Conservation (phyloP, 2,113 vertebrate genomes). For the Strix aluco region DNA sequence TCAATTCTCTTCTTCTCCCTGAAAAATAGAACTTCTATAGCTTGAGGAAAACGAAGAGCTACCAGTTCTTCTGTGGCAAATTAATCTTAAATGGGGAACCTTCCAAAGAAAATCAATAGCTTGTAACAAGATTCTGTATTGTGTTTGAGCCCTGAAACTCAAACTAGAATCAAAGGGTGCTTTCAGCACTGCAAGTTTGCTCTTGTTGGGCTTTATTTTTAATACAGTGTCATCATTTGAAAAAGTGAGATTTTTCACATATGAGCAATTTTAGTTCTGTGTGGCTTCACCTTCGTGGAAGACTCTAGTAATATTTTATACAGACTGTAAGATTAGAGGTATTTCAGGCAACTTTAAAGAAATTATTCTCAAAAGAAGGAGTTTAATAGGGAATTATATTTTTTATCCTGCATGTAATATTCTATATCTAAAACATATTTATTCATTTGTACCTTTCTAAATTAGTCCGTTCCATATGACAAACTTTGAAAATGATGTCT, state of each 20-base stretch:
- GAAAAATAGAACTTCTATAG: conserved; percentile 6
- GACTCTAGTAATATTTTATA: not conserved
- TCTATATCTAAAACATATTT: not conserved
- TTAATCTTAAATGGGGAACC: conserved; percentile 48
- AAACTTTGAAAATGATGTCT: not conserved
- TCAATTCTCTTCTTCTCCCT: conserved; percentile 25
- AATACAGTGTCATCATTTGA: not conserved
- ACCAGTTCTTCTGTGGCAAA: conserved; percentile 24
- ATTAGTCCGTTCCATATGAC: not conserved
- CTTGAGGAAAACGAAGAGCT: conserved; percentile 15
- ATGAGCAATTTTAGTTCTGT: not conserved
- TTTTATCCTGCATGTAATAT: not conserved
- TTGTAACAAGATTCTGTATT: conserved; percentile 14
- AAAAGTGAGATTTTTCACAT: not conserved
- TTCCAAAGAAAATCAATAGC: conserved; percentile 44
- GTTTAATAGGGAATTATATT: not conserved
- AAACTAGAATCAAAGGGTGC: not conserved
- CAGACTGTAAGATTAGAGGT: not conserved
- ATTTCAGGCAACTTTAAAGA: not conserved
- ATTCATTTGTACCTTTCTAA: not conserved
- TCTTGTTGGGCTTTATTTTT: not conserved
- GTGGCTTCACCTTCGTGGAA: not conserved
- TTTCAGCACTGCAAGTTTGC: not conserved
- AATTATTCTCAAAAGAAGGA: not conserved
- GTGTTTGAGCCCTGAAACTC: conserved; percentile 8